Conservation (phyloP, 1,140 invertebrate genomes). For the Ylistrum balloti region DNA sequence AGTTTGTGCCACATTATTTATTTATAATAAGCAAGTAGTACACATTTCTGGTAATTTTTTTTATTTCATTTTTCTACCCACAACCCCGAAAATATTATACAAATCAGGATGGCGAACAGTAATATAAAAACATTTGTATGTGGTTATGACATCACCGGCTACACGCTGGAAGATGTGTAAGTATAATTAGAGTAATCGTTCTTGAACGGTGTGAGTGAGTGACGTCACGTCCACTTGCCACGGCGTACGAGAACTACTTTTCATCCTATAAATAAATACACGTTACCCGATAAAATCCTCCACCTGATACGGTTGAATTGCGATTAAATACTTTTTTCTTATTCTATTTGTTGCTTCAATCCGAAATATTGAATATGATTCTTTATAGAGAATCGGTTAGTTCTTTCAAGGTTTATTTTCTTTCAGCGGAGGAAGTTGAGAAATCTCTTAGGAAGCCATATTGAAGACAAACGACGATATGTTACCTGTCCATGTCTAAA, state of each 20-base stretch:
- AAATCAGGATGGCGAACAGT: no score
- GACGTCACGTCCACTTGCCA: conserved; percentile 36
- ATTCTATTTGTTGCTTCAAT: neutral
- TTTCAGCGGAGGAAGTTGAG: neutral
- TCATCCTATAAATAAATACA: conserved; percentile 22
- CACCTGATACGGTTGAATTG: neutral
- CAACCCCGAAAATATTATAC: no score
- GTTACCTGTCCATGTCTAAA: conserved; percentile 3
- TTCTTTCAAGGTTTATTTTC: neutral
- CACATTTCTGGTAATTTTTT: no score
- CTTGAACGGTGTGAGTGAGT: neutral
- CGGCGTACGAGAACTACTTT: conserved; percentile 16
- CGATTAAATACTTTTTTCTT: neutral
- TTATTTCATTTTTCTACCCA: no score
- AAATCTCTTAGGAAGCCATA: conserved; percentile 38
- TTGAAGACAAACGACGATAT: conserved; percentile 27
- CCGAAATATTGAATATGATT: neutral
- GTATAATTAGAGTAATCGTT: neutral
- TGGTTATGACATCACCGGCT: neutral
- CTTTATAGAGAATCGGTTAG: neutral
- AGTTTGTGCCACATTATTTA: no score
- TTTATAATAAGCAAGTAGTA: no score
- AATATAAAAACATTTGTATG: no score
- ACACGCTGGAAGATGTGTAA: conserved; percentile 13
- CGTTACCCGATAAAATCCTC: neutral